Percentiles rank a stretch among this genome's conserved stretches.
These are phyloP conservation scores for Phenganax subtilis DNA, from an alignment of 92 coral and sea anemone species.

Conservation along the genomic window DNA sequence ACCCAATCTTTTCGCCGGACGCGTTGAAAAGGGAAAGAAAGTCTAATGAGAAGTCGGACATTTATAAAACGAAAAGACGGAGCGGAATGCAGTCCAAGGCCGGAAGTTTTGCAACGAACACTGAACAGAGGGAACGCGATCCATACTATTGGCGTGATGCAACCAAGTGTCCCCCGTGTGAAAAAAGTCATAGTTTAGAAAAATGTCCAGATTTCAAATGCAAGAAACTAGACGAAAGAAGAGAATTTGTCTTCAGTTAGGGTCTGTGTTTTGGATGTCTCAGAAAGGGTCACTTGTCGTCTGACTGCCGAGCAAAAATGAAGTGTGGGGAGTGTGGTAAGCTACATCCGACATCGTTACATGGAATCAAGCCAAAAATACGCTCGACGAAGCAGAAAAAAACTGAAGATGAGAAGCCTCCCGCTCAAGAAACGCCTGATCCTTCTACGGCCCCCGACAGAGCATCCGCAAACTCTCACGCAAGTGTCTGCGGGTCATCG, in stretches of 20 bases:
- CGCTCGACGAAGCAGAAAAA: neutral
- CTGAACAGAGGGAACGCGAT: too few relatives aligned
- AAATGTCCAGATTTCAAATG: too few relatives aligned
- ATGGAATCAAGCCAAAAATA: neutral
- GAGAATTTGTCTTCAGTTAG: neutral
- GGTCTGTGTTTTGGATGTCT: slow-evolving; percentile 55
- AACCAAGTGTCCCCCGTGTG: too few relatives aligned
- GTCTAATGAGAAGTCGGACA: too few relatives aligned
- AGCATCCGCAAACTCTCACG: slow-evolving; percentile 13
- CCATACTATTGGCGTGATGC: too few relatives aligned
- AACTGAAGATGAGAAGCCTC: neutral
- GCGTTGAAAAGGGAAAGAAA: too few relatives aligned
- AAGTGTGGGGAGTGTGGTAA: slow-evolving; percentile 48
- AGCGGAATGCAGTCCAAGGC: too few relatives aligned
- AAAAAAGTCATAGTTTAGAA: too few relatives aligned
- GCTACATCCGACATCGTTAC: slow-evolving; percentile 49
- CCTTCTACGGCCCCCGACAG: neutral
- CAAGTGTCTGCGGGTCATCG: slow-evolving; percentile 1
- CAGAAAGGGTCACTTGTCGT: slow-evolving; percentile 43
- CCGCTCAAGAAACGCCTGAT: neutral
- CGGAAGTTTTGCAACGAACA: too few relatives aligned
- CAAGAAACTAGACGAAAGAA: too few relatives aligned
- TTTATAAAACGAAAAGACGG: too few relatives aligned
- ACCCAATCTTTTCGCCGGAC: too few relatives aligned
- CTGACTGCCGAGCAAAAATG: slow-evolving; percentile 37